These are phyloP conservation scores for Nemopilema nomurai DNA, from an alignment of 30 jellyfish, hydroid and myxozoan species.

Conservation along the genomic window DNA sequence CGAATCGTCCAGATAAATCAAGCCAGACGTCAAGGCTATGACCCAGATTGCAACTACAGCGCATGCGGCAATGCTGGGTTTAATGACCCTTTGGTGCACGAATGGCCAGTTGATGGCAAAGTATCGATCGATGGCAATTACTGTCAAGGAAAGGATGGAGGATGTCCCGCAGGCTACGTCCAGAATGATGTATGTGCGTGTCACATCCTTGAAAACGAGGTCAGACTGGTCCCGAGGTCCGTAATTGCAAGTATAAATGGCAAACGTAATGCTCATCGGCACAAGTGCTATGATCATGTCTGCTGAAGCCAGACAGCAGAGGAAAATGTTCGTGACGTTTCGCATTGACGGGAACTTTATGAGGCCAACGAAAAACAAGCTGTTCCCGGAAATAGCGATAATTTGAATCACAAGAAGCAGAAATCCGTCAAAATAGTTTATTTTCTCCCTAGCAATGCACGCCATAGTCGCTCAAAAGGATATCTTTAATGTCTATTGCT, in stretches of 20 bases:
- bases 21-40: slow-evolving; percentile 12
- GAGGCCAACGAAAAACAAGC: slow-evolving; percentile 71
- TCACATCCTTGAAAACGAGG: not conserved
- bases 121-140: slow-evolving; percentile 85
- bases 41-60: slow-evolving; percentile 69
- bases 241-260: slow-evolving; percentile 63
- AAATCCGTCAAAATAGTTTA: slow-evolving; percentile 41
- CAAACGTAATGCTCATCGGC: slow-evolving; percentile 79
- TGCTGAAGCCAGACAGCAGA: slow-evolving; percentile 65
- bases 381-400: slow-evolving; percentile 67
- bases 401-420: slow-evolving; percentile 45
- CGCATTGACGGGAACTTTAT: slow-evolving; percentile 64
- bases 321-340: slow-evolving; percentile 66
- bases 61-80: slow-evolving; percentile 29
- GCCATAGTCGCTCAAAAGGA: not conserved
- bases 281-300: slow-evolving; percentile 76
- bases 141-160: slow-evolving; percentile 70
- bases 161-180: slow-evolving; percentile 74
- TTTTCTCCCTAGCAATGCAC: slow-evolving; percentile 9
- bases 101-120: slow-evolving; percentile 88
- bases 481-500: not conserved
- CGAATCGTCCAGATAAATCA: slow-evolving; percentile 4
- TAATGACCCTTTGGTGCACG: slow-evolving; percentile 64
- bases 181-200: slow-evolving; percentile 27
- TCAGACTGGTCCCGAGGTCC: slow-evolving; percentile 42